Base-by-base conservation (phyloP, 2,113 vertebrate genomes). In the Mixornis gularis region DNA sequence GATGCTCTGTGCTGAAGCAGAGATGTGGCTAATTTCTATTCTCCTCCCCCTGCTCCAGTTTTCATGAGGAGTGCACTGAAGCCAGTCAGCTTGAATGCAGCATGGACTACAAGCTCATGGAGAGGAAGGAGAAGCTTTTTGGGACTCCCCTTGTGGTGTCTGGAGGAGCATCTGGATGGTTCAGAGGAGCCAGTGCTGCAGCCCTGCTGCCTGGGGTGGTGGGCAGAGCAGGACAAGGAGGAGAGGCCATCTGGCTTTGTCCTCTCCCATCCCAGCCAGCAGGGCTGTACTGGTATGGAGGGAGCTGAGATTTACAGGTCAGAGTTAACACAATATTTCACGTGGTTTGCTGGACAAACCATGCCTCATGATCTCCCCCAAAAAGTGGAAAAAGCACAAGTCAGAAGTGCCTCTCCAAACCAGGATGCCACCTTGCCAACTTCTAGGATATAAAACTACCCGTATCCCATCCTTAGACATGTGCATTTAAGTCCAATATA, bases 11-110 rank as follows among this genome's bases (percentile, higher is more conserved):
- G 63, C 77, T 56, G 51, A 92, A 91, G 71, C 81, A 96, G 90
- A 91, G 84, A 74, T 85, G 81, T 55, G 89, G 60, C 77, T 92
- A 44, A 94, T 92, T 91, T 85, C 74, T 92, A 1, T 78, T 72
- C 64, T 74, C 55, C 58, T 82, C 13, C 15, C 53, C 51, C 19
- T 10, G 24, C 29, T 90, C 55, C 70, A 27, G 30, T 56, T 72
- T 25, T 77, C 20, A 7, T 4, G 10, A 77, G 62, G 17, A 73
- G 55, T 1, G 2, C 48, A 20, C 56, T 70, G 66, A 87, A 95
- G 49, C 22, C 38, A 41, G 64, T 21, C 4, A 9, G 53, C 68
- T 87, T 3, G 5, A 80, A 64, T 0, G 1, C 17, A 79, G 58
- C 25, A 17, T 1, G 2, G 68, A 63, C 68, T 44, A 34, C 21